Conservation (phyloP, 2,888 invertebrate genomes). For the Caenorhabditis sp. region DNA sequence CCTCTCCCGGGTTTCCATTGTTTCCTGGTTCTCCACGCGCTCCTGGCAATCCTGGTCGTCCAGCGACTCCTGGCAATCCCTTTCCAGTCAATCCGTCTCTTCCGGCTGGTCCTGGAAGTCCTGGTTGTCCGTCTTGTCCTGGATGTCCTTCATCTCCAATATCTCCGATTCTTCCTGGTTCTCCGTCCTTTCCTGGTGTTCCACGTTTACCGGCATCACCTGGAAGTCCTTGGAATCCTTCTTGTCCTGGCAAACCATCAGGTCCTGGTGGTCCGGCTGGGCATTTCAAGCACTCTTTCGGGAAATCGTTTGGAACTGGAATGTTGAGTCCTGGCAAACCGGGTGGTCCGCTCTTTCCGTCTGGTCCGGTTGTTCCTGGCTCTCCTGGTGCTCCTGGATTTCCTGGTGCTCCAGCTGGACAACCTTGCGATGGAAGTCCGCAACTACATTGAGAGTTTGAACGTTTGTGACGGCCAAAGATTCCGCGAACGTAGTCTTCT, state of each 20-base stretch:
- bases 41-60: constrained; percentile 55
- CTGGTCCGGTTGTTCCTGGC: constrained; percentile 56
- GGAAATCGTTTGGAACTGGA: constrained; percentile 47
- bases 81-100: constrained; percentile 54
- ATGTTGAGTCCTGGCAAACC: constrained; percentile 58
- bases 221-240: constrained; percentile 56
- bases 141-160: constrained; percentile 56
- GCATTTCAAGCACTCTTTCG: constrained; percentile 59
- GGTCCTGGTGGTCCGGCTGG: constrained; percentile 56
- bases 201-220: constrained; percentile 52
- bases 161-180: constrained; percentile 47
- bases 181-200: constrained; percentile 52
- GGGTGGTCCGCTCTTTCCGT: constrained; percentile 58
- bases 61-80: constrained; percentile 54
- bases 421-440: constrained; percentile 55
- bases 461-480: constrained; percentile 60
- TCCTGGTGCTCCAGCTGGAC: constrained; percentile 60
- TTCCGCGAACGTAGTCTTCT: constrained; percentile 51
- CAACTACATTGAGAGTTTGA: constrained; percentile 53
- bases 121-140: constrained; percentile 53
- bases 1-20: constrained; percentile 53
- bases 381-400: constrained; percentile 59
- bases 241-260: constrained; percentile 46
- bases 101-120: constrained; percentile 55
- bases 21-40: constrained; percentile 53